Percentiles rank a stretch among this genome's conserved stretches.
Evolutionary conservation across 2,888 invertebrate genomes (phyloP).

Genomic region (Nycteola revayana): DNA sequence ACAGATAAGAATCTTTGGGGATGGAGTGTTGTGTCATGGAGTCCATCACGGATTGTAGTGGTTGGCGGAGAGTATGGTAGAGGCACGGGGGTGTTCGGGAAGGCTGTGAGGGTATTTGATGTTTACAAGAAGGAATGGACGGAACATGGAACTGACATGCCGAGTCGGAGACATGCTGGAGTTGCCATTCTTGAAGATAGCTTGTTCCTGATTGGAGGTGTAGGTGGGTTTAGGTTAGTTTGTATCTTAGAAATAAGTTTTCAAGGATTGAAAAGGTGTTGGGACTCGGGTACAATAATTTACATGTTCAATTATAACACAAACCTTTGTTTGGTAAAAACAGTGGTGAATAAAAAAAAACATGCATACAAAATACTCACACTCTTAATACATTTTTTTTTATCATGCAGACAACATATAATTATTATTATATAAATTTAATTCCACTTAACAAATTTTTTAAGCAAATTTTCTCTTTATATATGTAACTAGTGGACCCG

Average conservation of each 20-base stretch:
- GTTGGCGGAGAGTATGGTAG: slow-evolving; percentile 65
- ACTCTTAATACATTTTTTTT: too few relatives aligned
- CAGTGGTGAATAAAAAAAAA: too few relatives aligned
- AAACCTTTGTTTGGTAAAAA: too few relatives aligned
- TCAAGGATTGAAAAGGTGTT: not conserved
- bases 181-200: slow-evolving; percentile 51
- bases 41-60: slow-evolving; percentile 54
- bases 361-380: too few relatives aligned
- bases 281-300: too few relatives aligned
- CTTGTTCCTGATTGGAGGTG: slow-evolving; percentile 63
- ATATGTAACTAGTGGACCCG: too few relatives aligned
- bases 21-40: slow-evolving; percentile 64
- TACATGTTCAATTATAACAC: too few relatives aligned
- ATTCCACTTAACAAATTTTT: too few relatives aligned
- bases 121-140: slow-evolving; percentile 57
- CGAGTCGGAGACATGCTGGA: slow-evolving; percentile 59
- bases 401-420: too few relatives aligned
- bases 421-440: too few relatives aligned
- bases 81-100: slow-evolving; percentile 61
- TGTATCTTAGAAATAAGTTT: slow-evolving; percentile 1
- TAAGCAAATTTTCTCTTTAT: too few relatives aligned
- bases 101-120: slow-evolving; percentile 63
- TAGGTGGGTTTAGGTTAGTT: slow-evolving; percentile 71
- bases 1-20: slow-evolving; percentile 67
- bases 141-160: slow-evolving; percentile 56